A percentile compares a stretch with the other conserved stretches of the same genome.
Conservation (phyloP, 2,888 invertebrate species). For the Caenorhabditis panamensis region DNA sequence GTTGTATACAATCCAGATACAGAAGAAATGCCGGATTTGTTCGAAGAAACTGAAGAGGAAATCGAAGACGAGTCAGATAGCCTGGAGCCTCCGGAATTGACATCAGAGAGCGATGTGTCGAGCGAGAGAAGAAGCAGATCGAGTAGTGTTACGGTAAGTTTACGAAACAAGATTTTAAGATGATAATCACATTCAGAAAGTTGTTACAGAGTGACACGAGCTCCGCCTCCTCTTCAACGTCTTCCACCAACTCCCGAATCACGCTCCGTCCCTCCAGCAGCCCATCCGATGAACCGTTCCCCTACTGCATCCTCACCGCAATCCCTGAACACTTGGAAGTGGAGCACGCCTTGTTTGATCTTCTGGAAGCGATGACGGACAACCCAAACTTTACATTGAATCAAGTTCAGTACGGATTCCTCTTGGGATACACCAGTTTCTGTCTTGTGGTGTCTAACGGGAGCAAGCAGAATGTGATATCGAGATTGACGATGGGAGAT, state of each 20-base stretch:
- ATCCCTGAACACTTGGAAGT: slow-evolving; percentile 17
- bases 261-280: neutral
- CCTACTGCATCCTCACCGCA: slow-evolving; percentile 19
- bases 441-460: slow-evolving; percentile 20
- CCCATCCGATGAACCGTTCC: slow-evolving; percentile 14
- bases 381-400: neutral
- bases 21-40: neutral
- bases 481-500: slow-evolving; percentile 19
- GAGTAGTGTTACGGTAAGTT: slow-evolving; percentile 12
- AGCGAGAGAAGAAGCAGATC: neutral
- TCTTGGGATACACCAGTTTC: slow-evolving; percentile 17
- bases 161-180: too few species aligned
- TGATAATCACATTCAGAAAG: too few species aligned
- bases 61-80: neutral
- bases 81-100: neutral
- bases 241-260: neutral
- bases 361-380: slow-evolving; percentile 19
- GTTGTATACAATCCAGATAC: neutral
- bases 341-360: slow-evolving; percentile 4
- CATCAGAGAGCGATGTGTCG: neutral
- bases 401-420: slow-evolving; percentile 14
- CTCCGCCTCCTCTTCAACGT: neutral
- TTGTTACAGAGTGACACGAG: slow-evolving; percentile 16
- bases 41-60: neutral
- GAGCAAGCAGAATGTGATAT: slow-evolving; percentile 20